Evolutionary conservation across 1,140 invertebrate genomes (phyloP).

Genomic region (Drosophila sucinea): DNA sequence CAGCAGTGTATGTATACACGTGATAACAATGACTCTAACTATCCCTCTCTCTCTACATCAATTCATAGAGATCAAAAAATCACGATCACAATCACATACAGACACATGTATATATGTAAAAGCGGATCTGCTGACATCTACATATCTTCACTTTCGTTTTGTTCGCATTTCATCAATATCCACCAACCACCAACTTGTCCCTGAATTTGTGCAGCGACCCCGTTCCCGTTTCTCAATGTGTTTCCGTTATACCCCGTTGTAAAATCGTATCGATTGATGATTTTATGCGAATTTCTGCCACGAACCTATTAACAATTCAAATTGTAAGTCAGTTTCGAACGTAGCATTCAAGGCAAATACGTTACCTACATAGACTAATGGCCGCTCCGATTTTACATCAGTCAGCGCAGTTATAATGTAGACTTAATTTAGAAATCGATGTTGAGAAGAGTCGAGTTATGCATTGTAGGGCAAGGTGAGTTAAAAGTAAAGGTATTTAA

Average conservation of each 20-base stretch:
- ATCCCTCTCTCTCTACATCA: constrained; percentile 24
- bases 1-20: constrained; percentile 47
- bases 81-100: constrained; percentile 4
- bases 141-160: constrained; percentile 16
- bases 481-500: too few species aligned
- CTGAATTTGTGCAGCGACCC: constrained; percentile 75
- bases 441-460: too few species aligned
- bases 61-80: constrained; percentile 56
- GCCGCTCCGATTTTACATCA: not conserved
- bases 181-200: constrained; percentile 43
- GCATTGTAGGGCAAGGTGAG: too few species aligned
- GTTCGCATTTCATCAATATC: constrained; percentile 19
- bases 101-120: constrained; percentile 13
- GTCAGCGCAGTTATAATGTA: not conserved
- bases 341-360: constrained; percentile 26
- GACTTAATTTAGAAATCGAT: not conserved
- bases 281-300: constrained; percentile 55
- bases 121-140: constrained; percentile 29
- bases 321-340: constrained; percentile 43
- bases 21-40: constrained; percentile 64
- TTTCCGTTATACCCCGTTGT: constrained; percentile 53
- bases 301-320: constrained; percentile 73
- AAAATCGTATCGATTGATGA: constrained; percentile 52
- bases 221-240: constrained; percentile 44
- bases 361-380: not conserved